Evolutionary conservation across 2,797 vertebrate genomes (phyloP).

Genomic region (Limnodromus scolopaceus): DNA sequence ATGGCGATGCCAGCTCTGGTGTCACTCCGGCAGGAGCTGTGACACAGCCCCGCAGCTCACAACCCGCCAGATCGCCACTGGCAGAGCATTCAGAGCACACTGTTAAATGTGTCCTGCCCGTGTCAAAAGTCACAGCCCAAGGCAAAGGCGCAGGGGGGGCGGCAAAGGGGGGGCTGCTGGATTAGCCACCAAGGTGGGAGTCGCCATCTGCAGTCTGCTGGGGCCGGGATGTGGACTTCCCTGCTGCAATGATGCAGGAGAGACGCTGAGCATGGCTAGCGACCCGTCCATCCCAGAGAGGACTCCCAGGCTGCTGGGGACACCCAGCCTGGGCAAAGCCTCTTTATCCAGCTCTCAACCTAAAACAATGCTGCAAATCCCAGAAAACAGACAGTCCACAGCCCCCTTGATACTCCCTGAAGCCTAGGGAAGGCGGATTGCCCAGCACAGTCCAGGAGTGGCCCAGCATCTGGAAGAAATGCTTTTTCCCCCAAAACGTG

Average conservation of each 20-base stretch:
- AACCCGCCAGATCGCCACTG: not conserved
- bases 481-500: rapidly evolving
- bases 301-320: not conserved
- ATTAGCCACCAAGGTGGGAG: not conserved
- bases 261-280: not conserved
- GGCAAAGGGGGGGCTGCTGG: not conserved
- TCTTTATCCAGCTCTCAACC: not conserved
- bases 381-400: not conserved
- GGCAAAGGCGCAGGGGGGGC: not conserved
- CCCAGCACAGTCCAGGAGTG: not conserved
- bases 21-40: not conserved
- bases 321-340: not conserved
- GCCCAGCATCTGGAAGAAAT: not conserved
- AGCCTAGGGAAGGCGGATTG: not conserved
- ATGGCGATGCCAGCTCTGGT: rapidly evolving
- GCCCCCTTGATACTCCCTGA: not conserved
- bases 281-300: rapidly evolving
- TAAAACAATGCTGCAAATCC: not conserved
- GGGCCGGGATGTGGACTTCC: not conserved
- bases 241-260: not conserved
- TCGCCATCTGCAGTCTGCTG: not conserved
- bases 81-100: constrained; percentile 32
- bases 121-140: constrained; percentile 77
- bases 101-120: constrained; percentile 68
- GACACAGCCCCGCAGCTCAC: not conserved